phyloP scores from a whole-genome alignment of 2,888 invertebrate species.

The Morpho achilles region DNA sequence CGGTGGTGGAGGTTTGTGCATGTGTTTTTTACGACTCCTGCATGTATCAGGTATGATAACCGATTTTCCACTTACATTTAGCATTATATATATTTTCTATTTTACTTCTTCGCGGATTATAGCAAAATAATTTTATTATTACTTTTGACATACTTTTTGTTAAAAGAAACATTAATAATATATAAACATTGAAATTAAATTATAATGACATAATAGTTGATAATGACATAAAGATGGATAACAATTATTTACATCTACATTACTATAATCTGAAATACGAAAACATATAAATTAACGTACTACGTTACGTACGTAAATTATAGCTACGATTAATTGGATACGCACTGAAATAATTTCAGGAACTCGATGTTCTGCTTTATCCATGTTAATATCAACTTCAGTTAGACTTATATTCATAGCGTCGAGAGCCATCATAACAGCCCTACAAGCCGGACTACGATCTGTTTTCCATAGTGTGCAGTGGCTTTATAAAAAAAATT shows the following conservation, averaged over 20 bases:
- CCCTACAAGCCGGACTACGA: conserved; percentile 57
- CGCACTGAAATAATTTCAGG: conserved; percentile 43
- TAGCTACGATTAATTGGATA: background rate
- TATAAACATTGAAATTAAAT: too few species aligned
- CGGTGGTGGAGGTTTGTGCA: too few species aligned
- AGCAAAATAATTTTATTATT: too few species aligned
- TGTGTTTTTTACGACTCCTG: too few species aligned
- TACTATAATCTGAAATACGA: background rate
- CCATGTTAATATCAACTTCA: conserved; percentile 57
- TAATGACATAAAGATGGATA: too few species aligned
- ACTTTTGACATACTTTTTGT: background rate
- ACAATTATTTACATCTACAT: too few species aligned
- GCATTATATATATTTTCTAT: too few species aligned
- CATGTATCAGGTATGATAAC: too few species aligned
- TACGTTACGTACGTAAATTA: background rate
- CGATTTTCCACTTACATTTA: too few species aligned
- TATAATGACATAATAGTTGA: too few species aligned
- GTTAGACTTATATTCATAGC: conserved; percentile 54
- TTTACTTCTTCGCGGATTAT: too few species aligned
- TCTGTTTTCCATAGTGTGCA: conserved; percentile 61
- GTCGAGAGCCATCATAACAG: conserved; percentile 62
- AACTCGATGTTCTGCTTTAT: conserved; percentile 48
- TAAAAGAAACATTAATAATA: too few species aligned
- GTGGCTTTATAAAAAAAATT: conserved; percentile 35
- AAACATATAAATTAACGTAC: background rate